phyloP scores from a whole-genome alignment of 2,888 invertebrate genomes.

The Dimorphilus gyrociliatus region DNA sequence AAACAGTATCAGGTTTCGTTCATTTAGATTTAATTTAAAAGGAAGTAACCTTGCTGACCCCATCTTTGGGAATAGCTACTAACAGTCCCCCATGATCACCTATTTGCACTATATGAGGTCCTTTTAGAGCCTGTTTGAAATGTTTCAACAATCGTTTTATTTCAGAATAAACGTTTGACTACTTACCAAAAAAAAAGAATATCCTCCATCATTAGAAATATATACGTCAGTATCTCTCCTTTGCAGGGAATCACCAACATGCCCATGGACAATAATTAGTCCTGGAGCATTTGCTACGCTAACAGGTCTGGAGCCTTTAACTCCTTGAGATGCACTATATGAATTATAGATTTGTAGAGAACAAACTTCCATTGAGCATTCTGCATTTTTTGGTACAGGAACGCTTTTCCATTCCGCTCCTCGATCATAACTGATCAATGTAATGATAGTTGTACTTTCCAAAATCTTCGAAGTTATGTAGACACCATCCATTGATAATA shows the following conservation, averaged over 20 bases:
- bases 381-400: not conserved
- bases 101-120: slow-evolving; percentile 32
- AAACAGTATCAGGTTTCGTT: too few species aligned
- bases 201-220: slow-evolving; percentile 34
- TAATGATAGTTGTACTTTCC: slow-evolving; percentile 26
- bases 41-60: too few species aligned
- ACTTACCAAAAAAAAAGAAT: slow-evolving; percentile 13
- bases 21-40: too few species aligned
- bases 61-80: slow-evolving; percentile 31
- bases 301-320: slow-evolving; percentile 20
- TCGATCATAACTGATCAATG: slow-evolving; percentile 29
- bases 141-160: too few species aligned
- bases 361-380: slow-evolving; percentile 14
- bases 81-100: slow-evolving; percentile 34
- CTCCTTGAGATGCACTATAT: slow-evolving; percentile 24
- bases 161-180: not conserved
- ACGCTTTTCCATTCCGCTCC: slow-evolving; percentile 29
- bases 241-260: slow-evolving; percentile 30
- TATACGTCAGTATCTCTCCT: slow-evolving; percentile 29
- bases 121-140: slow-evolving; percentile 22
- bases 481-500: slow-evolving; percentile 21
- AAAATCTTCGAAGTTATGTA: slow-evolving; percentile 31
- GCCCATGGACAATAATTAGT: slow-evolving; percentile 32
- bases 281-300: slow-evolving; percentile 24
- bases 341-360: slow-evolving; percentile 27